Percentiles rank a stretch among this genome's conserved stretches.
phyloP scores from a whole-genome alignment of 1,140 invertebrate genomes.

The Brachionus plicatilis region DNA sequence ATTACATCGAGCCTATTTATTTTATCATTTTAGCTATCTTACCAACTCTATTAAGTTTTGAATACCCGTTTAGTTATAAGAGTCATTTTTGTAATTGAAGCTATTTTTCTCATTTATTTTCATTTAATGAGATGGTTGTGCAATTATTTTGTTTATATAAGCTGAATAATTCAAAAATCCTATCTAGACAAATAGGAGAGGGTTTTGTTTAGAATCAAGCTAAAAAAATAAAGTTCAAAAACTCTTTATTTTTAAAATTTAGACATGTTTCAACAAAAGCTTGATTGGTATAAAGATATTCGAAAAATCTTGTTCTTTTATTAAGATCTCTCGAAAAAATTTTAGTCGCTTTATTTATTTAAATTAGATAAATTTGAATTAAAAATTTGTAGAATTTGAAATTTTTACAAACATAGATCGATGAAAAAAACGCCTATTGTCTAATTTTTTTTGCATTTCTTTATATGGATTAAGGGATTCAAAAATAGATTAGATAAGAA shows the following conservation, averaged over 20 bases:
- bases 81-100: not conserved
- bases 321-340: not conserved
- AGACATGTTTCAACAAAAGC: not conserved
- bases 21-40: not conserved
- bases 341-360: not conserved
- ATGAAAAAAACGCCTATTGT: too few species aligned
- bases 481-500: too few species aligned
- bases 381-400: not conserved
- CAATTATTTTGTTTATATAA: not conserved
- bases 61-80: not conserved
- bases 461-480: too few species aligned
- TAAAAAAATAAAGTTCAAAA: not conserved
- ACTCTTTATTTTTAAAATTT: not conserved
- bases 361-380: not conserved
- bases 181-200: not conserved
- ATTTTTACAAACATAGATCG: too few species aligned
- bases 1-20: not conserved
- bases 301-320: not conserved
- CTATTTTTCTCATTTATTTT: not conserved
- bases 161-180: not conserved
- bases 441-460: too few species aligned
- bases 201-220: not conserved
- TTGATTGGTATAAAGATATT: not conserved
- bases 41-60: not conserved
- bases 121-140: not conserved